Evolutionary conservation across 1,140 invertebrate species (phyloP).

Genomic region (Pseudomyrmex gracilis): DNA sequence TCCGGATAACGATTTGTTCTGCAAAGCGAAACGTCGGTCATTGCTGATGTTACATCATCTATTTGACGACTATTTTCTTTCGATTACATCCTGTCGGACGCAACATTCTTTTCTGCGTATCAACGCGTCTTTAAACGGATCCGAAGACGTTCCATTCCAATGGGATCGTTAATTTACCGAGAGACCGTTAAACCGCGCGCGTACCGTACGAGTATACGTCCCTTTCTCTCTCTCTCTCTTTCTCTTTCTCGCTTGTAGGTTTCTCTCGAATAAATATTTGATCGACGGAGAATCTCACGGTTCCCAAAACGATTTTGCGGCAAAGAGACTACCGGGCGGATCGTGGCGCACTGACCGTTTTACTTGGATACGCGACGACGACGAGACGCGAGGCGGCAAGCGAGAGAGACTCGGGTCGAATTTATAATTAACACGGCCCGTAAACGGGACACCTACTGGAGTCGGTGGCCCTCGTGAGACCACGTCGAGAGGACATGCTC

Average conservation of each 20-base stretch:
- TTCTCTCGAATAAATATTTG: constrained; percentile 59
- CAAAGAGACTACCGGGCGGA: constrained; percentile 34
- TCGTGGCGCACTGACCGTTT: constrained; percentile 71
- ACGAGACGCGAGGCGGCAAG: constrained; percentile 29
- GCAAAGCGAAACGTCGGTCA: constrained; percentile 61
- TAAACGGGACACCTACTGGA: constrained; percentile 78
- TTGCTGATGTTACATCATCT: constrained; percentile 17
- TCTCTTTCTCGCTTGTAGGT: no score
- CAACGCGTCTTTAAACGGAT: neutral
- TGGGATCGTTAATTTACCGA: constrained; percentile 11
- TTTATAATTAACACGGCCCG: constrained; percentile 79
- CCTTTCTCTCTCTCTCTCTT: no score
- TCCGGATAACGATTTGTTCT: constrained; percentile 81
- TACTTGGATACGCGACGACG: constrained; percentile 68
- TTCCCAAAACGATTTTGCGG: constrained; percentile 56
- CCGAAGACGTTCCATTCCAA: neutral
- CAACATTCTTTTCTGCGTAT: no score
- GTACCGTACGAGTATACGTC: no score
- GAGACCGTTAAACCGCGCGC: neutral
- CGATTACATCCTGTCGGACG: no score
- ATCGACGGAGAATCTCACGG: constrained; percentile 54
- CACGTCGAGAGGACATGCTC: constrained; percentile 25
- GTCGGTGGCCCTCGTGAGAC: constrained; percentile 41
- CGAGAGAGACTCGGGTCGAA: constrained; percentile 73
- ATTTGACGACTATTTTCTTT: constrained; percentile 2